These are phyloP conservation scores for Notechis scutatus DNA, from an alignment of 2,113 vertebrate species.

Conservation along the genomic window DNA sequence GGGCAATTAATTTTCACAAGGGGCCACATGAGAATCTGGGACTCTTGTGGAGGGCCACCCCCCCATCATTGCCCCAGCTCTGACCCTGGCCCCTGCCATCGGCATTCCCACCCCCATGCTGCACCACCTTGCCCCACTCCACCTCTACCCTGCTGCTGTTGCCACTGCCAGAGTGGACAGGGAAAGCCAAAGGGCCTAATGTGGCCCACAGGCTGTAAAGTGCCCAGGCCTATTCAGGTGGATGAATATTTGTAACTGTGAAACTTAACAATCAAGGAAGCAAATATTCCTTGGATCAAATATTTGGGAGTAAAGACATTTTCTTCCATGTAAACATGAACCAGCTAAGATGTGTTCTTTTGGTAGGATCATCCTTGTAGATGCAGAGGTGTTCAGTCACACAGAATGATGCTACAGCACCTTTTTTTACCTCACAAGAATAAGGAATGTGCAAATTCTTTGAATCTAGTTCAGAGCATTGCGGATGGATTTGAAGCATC, in stretches of 20 bases:
- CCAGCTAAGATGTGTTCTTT: neutral
- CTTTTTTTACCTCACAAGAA: neutral
- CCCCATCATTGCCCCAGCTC: too few species aligned
- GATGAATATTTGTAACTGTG: neutral
- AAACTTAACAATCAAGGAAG: neutral
- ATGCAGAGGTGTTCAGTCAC: neutral
- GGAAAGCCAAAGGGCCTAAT: too few species aligned
- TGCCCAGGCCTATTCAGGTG: too few species aligned
- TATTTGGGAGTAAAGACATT: neutral
- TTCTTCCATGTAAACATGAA: neutral
- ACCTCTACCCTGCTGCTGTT: too few species aligned
- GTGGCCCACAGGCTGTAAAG: too few species aligned
- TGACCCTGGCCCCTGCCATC: too few species aligned
- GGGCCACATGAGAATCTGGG: neutral
- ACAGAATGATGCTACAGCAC: neutral
- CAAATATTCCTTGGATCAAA: neutral
- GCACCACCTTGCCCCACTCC: too few species aligned
- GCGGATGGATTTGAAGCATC: neutral
- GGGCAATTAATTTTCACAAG: neutral
- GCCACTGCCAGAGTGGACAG: too few species aligned
- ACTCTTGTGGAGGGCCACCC: neutral
- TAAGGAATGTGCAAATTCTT: neutral
- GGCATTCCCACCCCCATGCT: too few species aligned
- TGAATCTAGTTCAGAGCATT: neutral
- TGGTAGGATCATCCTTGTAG: neutral